Conservation (phyloP, 2,888 invertebrate species). For the Trichacis sp. region DNA sequence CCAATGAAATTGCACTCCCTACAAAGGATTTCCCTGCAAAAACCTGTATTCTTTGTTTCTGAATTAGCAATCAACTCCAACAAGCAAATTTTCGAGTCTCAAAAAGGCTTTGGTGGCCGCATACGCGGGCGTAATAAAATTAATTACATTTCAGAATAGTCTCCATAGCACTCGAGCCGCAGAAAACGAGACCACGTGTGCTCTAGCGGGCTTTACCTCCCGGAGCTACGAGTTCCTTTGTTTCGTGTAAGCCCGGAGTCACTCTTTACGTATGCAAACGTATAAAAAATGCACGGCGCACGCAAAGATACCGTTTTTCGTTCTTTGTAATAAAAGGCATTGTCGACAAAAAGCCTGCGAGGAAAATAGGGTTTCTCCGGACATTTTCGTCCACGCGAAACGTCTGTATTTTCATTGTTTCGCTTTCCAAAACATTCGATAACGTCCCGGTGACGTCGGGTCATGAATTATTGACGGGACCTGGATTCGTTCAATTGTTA, state of each 20-base stretch:
- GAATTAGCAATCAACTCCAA: too few species aligned
- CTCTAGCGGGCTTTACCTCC: conserved; percentile 22
- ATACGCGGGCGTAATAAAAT: not conserved
- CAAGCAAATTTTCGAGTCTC: not conserved
- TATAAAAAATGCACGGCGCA: not conserved
- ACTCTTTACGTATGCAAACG: not conserved
- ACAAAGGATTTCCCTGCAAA: too few species aligned
- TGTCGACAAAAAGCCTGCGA: not conserved
- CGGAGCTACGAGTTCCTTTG: conserved; percentile 19
- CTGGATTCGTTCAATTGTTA: conserved; percentile 9
- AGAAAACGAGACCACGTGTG: conserved; percentile 18
- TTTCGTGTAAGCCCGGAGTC: conserved; percentile 6
- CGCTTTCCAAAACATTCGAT: conserved; percentile 8
- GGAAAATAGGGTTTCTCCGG: not conserved
- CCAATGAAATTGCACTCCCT: too few species aligned
- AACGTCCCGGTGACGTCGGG: conserved; percentile 13
- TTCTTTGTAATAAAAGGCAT: not conserved
- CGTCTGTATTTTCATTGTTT: not conserved
- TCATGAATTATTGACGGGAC: conserved; percentile 38
- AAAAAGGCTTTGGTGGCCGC: not conserved
- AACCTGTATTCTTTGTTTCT: too few species aligned
- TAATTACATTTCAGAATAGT: conserved; percentile 56
- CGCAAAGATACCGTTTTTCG: not conserved
- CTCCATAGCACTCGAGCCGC: conserved; percentile 45
- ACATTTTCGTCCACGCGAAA: too few species aligned